Conservation (phyloP, 2,113 vertebrate species). For the Ammodytes dubius region DNA sequence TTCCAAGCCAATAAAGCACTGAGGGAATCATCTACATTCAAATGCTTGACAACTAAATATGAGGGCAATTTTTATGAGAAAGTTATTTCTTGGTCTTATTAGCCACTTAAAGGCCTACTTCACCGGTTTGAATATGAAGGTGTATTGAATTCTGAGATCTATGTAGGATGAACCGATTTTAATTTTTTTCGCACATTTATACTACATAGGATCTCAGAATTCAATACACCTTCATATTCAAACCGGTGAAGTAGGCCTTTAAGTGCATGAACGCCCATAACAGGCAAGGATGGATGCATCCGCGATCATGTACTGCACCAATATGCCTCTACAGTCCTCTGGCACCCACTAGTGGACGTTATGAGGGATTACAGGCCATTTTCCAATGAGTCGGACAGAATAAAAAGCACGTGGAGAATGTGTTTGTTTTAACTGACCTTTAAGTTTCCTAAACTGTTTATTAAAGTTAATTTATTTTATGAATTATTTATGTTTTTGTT, state of each 20-base stretch:
- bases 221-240: no score
- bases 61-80: neutral
- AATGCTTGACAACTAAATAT: neutral
- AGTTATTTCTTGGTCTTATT: neutral
- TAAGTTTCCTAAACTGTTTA: neutral
- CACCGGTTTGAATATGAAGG: no score
- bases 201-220: no score
- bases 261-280: neutral
- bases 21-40: neutral
- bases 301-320: neutral
- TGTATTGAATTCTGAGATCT: no score
- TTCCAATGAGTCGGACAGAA: neutral
- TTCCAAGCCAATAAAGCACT: neutral
- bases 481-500: neutral
- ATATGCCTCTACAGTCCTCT: slow-evolving; percentile 1
- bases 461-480: neutral
- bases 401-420: neutral
- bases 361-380: slow-evolving; percentile 28
- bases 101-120: no score
- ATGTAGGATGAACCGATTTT: no score
- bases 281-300: neutral
- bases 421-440: neutral
- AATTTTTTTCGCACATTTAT: no score
- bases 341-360: slow-evolving; percentile 56
- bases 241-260: no score